A percentile compares a stretch with the other conserved stretches of the same genome.
These are phyloP conservation scores for Apteryx mantelli DNA, from an alignment of 2,113 vertebrate species.

Conservation along the genomic window DNA sequence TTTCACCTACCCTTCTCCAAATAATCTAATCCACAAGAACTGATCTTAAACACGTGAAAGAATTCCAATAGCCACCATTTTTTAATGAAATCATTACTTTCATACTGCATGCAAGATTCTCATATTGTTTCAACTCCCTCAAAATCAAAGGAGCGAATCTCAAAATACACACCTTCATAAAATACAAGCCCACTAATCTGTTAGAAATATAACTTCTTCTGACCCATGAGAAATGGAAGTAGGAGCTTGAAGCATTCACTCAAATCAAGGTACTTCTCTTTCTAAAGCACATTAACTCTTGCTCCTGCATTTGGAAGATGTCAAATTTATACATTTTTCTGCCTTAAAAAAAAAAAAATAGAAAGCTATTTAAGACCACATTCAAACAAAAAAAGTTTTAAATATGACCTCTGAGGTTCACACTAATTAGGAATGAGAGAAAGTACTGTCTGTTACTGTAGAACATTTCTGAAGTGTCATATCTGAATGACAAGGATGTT, in stretches of 20 bases:
- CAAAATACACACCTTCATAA: not conserved
- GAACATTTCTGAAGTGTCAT: not conserved
- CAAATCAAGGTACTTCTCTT: not conserved
- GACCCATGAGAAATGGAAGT: not conserved
- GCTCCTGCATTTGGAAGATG: not conserved
- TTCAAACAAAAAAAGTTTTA: not conserved
- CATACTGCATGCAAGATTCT: not conserved
- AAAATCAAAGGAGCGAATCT: not conserved
- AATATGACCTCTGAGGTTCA: not conserved
- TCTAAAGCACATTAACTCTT: not conserved
- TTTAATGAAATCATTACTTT: not conserved
- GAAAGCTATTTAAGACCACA: not conserved
- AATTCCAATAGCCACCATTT: not conserved
- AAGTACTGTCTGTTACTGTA: not conserved
- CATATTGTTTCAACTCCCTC: not conserved
- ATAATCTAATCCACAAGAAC: not conserved
- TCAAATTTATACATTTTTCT: not conserved
- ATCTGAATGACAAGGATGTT: not conserved
- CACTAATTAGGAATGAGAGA: not conserved
- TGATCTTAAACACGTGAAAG: not conserved
- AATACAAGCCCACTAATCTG: not conserved
- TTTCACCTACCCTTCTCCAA: slow-evolving; percentile 5
- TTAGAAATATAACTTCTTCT: not conserved
- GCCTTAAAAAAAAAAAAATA: not conserved
- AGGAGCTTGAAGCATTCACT: not conserved